Evolutionary conservation across 1,140 invertebrate species (phyloP).

Genomic region (Plodia interpunctella): DNA sequence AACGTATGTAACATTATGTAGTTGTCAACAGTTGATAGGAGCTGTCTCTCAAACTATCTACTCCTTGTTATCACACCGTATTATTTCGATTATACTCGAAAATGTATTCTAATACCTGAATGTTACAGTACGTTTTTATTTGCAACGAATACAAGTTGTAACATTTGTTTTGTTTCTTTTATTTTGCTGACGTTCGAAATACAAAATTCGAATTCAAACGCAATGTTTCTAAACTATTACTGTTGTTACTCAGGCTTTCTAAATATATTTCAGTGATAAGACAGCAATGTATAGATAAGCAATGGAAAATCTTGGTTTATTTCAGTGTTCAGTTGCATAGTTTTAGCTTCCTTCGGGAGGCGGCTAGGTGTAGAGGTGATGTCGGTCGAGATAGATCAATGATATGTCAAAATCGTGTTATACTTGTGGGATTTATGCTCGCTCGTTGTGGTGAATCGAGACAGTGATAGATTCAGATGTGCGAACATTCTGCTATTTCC

Average conservation of each 20-base stretch:
- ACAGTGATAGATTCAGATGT: slow-evolving; percentile 38
- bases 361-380: slow-evolving; percentile 62
- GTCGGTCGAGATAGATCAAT: slow-evolving; percentile 47
- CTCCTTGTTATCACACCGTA: slow-evolving; percentile 18
- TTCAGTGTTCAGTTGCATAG: background rate
- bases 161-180: background rate
- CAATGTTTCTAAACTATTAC: background rate
- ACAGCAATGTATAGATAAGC: background rate
- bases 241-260: background rate
- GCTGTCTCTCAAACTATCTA: slow-evolving; percentile 72
- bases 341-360: slow-evolving; percentile 35
- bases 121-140: background rate
- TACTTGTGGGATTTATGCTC: slow-evolving; percentile 30
- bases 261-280: background rate
- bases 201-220: background rate
- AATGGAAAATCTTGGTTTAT: background rate
- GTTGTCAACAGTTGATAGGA: slow-evolving; percentile 71
- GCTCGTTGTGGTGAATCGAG: slow-evolving; percentile 30
- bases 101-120: background rate
- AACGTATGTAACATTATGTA: slow-evolving; percentile 66
- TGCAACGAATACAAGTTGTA: background rate
- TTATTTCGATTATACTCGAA: slow-evolving; percentile 1
- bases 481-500: slow-evolving; percentile 21
- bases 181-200: background rate
- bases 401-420: slow-evolving; percentile 46